Conservation (phyloP, 1,140 invertebrate genomes). For the Elysia chlorotica region DNA sequence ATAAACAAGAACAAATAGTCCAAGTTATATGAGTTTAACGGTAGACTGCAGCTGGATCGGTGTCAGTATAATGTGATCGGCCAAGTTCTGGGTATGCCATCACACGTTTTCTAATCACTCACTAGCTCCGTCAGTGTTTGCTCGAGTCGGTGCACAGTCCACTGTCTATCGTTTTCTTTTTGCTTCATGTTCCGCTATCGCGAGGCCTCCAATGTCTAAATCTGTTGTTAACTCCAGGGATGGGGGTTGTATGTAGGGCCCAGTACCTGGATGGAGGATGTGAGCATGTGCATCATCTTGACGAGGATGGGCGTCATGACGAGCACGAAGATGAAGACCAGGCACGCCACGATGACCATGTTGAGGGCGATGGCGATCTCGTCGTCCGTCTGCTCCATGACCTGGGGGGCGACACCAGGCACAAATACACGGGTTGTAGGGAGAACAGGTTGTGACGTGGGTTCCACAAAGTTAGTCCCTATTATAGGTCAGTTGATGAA, state of each 20-base stretch:
- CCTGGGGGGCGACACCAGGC: no score
- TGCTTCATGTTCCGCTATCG: background rate
- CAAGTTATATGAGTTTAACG: background rate
- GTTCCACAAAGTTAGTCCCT: no score
- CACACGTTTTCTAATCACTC: background rate
- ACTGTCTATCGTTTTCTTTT: background rate
- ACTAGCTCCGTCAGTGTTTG: background rate
- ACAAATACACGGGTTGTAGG: no score
- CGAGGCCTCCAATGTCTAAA: no score
- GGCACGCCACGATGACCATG: conserved; percentile 22
- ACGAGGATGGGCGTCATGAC: conserved; percentile 24
- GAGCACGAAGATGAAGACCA: conserved; percentile 25
- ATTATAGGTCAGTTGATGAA: no score
- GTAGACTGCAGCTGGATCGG: background rate
- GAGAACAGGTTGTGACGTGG: no score
- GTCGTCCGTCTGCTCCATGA: background rate
- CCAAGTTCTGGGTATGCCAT: background rate
- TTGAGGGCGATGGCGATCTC: conserved; percentile 7
- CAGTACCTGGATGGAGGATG: conserved; percentile 30
- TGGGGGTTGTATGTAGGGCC: no score
- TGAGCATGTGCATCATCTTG: conserved; percentile 27
- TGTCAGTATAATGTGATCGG: background rate
- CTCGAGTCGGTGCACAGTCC: background rate
- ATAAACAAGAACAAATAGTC: background rate
- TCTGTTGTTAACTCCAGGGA: no score